Conservation (phyloP, 2,797 vertebrate genomes). For the Enteromius anoplus region DNA sequence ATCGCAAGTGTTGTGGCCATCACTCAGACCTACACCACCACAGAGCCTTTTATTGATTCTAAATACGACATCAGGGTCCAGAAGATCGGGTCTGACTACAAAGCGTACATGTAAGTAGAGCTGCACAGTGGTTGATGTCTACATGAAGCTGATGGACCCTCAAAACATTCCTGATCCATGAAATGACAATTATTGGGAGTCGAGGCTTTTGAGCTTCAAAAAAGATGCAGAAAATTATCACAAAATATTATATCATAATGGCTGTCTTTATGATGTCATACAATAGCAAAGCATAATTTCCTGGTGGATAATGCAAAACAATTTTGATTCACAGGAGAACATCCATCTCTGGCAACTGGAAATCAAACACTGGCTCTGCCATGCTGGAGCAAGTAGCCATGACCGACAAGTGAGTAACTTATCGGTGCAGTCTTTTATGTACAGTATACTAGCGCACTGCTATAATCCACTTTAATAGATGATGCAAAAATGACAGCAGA, state of each 20-base stretch:
- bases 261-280: not conserved
- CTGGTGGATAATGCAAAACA: not conserved
- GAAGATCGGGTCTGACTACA: constrained; percentile 97
- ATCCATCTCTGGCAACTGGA: constrained; percentile 99
- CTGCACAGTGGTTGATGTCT: not conserved
- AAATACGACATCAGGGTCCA: constrained; percentile 99
- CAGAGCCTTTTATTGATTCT: constrained; percentile 94
- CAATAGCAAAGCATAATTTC: not conserved
- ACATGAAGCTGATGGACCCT: not conserved
- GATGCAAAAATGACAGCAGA: not conserved
- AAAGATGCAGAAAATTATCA: not conserved
- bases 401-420: constrained; percentile 91
- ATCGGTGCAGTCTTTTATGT: not conserved
- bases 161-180: not conserved
- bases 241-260: not conserved
- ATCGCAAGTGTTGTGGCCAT: constrained; percentile 98
- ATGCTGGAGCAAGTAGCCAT: constrained; percentile 99
- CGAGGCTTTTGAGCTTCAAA: not conserved
- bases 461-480: not conserved
- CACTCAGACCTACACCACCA: constrained; percentile 97
- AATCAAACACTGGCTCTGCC: constrained; percentile 96
- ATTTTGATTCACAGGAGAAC: constrained; percentile 84
- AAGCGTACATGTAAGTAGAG: constrained; percentile 93
- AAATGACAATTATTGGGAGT: not conserved
- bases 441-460: too few species aligned